Evolutionary conservation across 2,888 invertebrate genomes (phyloP), one percentile per base, ranked within the genome.

Genomic region (Agrilus mali): DNA sequence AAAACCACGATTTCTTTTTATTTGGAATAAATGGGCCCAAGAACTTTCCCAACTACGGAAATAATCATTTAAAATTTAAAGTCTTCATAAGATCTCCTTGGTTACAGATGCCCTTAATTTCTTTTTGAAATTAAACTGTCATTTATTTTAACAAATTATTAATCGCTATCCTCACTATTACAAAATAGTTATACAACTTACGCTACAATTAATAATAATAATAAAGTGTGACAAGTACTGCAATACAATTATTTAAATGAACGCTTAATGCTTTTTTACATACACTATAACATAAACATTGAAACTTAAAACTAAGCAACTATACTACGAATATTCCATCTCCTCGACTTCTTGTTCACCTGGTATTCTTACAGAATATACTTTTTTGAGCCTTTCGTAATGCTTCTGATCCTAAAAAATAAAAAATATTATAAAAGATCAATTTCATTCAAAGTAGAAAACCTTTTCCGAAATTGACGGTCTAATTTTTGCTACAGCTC

Each of bases 401-500:
- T 83, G 78, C 56, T 77, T 73, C 52, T 80, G 78, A 58, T 89
- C 89, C 74, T 79, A 12, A n/a, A 39, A 35, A 2, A 35, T 12
- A 35, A 8, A 16, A 35, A 16, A 35, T 35, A 8, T 2, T 8
- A 15, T 35, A 16, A 35, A 32, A 44, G 33, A 36, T 7, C 15
- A 27, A 27, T 27, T 27, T 27, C 10, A 4, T 27, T 27, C 14
- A 27, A 10, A 14, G 27, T 34, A 31, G 46, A 55, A 59, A 62
- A 78, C 80, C 68, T 84, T 80, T 37, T 76, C 70, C 15, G 81
- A 80, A 14, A 96, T 90, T 1, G 96, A 96, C 12, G 95, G 93
- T 57, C 82, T 80, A 47, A 92, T 78, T 66, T 85, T 84, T 10
- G 71, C 65, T 27, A 93, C 71, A 0, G 93, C 95, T 45, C 70